Evolutionary conservation across 2,113 vertebrate species (phyloP), one percentile per base, ranked within the genome.

Genomic region (Atrichornis clamosus): DNA sequence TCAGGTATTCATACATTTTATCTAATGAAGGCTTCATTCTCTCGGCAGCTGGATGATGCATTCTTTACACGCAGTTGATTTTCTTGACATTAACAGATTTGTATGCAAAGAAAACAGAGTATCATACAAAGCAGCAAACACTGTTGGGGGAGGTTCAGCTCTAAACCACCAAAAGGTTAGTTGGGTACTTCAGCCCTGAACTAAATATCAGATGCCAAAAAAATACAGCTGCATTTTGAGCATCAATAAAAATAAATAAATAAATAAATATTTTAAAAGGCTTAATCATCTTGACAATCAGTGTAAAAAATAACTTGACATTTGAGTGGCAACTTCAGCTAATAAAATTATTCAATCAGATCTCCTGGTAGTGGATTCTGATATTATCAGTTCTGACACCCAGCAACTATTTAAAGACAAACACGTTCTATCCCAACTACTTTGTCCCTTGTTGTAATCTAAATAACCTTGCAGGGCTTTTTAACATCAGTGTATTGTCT

Each of bases 11-110:
- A 88, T 39, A 47, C 52, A 91, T 80, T 75, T 93, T 74, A 92
- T 81, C 92, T 91, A 94, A 95, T 30, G 84, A 91, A 95, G 70
- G 83, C 72, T 96, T 90, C 90, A 44, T 87, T 83, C 93, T 74
- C 84, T 55, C 19, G 0, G 91, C 90, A 94, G 68, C 60, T 87
- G 79, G 58, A 84, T 95, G 90, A 91, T 75, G 76, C 35, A 90
- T 85, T 70, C 80, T 83, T 72, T 52, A 84, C 82, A 95, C 1
- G 1, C 33, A 93, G 84, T 27, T 93, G 81, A 95, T 80, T 92
- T 94, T 78, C 93, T 65, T 82, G 89, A 94, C 44, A 27, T 62
- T 59, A 94, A 73, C 67, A 67, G 76, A 89, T 72, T 94, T 58
- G 32, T 58, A 70, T 21, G 42, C 6, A n/a, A 88, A 74, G 55